Conservation (phyloP, 2,797 vertebrate genomes). For the Phataginus tricuspis region DNA sequence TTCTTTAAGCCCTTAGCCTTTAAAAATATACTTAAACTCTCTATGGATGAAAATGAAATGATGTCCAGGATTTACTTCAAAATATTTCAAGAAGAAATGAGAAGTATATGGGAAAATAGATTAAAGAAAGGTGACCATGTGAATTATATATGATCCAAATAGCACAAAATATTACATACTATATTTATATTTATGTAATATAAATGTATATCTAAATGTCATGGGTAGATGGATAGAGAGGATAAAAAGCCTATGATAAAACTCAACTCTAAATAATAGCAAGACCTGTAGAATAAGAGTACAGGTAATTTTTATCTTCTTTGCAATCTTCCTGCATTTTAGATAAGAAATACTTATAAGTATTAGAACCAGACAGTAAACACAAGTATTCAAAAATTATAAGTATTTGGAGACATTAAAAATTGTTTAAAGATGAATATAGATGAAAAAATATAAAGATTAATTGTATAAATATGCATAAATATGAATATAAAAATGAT, state of each 20-base stretch:
- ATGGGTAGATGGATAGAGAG: not conserved
- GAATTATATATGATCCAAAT: not conserved
- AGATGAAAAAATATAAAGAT: too few relatives aligned
- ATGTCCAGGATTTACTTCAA: not conserved
- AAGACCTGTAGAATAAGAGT: not conserved
- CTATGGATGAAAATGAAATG: not conserved
- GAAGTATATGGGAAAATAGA: not conserved
- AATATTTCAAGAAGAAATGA: not conserved
- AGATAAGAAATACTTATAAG: not conserved
- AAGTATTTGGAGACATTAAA: not conserved
- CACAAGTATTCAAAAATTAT: not conserved
- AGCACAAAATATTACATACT: not conserved
- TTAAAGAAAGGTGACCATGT: not conserved
- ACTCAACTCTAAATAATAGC: not conserved
- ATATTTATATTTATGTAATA: not conserved
- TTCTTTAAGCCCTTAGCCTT: not conserved
- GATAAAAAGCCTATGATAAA: not conserved
- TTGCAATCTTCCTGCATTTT: conserved; percentile 1
- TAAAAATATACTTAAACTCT: not conserved
- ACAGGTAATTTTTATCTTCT: not conserved
- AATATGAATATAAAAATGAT: not conserved
- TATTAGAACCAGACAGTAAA: not conserved
- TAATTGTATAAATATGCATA: too few relatives aligned
- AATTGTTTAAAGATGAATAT: not conserved
- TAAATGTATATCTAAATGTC: not conserved